Evolutionary conservation across 2,888 invertebrate genomes (phyloP).

Genomic region (Drosophila stalkeri): DNA sequence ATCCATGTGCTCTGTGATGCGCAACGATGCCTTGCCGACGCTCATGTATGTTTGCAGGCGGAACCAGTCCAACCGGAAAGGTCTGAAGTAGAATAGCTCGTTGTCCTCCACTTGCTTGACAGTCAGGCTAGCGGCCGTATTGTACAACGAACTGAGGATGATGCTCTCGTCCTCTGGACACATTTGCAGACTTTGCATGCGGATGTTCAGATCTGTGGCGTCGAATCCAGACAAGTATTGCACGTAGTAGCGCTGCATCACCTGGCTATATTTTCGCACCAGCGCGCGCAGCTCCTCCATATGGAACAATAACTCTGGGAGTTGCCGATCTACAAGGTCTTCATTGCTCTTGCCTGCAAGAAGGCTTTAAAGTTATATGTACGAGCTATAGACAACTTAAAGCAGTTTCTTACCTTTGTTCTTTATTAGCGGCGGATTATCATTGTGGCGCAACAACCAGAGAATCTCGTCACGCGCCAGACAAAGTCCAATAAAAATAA

Average conservation of each 20-base stretch:
- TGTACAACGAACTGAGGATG: conserved; percentile 96
- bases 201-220: conserved; percentile 94
- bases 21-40: conserved; percentile 91
- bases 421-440: conserved; percentile 95
- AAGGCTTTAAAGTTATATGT: background rate
- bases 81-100: conserved; percentile 97
- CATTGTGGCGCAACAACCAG: conserved; percentile 98
- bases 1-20: conserved; percentile 93
- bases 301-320: conserved; percentile 98
- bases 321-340: conserved; percentile 96
- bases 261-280: conserved; percentile 97
- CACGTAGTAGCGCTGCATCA: conserved; percentile 98
- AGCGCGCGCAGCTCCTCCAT: conserved; percentile 98
- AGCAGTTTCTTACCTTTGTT: conserved; percentile 88
- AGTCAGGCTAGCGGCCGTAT: conserved; percentile 92
- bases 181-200: conserved; percentile 92
- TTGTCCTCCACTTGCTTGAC: conserved; percentile 99
- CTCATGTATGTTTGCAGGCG: conserved; percentile 97
- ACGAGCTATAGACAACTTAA: rapidly evolving
- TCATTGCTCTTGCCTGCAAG: conserved; percentile 88
- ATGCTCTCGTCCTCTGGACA: conserved; percentile 98
- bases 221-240: conserved; percentile 99
- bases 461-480: conserved; percentile 98
- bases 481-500: conserved; percentile 98
- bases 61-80: conserved; percentile 98